Base-by-base conservation (phyloP, 1,140 invertebrate genomes). In the Papilio polyxenes region DNA sequence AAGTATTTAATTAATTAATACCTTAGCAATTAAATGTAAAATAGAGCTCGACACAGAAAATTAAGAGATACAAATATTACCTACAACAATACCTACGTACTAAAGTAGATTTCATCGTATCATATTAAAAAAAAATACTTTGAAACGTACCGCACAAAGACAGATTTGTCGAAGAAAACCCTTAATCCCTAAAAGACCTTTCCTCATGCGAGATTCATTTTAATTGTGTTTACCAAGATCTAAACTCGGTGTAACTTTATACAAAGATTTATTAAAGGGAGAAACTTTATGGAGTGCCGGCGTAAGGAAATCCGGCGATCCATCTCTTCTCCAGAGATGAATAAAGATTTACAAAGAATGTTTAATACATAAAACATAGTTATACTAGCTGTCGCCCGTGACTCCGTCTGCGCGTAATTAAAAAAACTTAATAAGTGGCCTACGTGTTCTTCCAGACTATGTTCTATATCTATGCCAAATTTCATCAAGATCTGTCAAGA, bases 141-240 rank as follows among this genome's bases (percentile, higher is more conserved):
- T 37, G 31, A 72, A 72, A 72, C 40, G 37, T 72, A 31, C 65
- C 31, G 2, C 65, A 72, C 11, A 72, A 72, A 72, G 65, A 72
- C 65, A 72, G 65, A 72, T 72, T 72, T 72, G 31, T 72, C 65
- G 65, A 72, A 37, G 65, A 72, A 72, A 72, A 37, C 65, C 31
- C 65, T 72, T 72, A 72, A 72, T 72, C 65, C 65, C 31, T 72
- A 72, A 72, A 37, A 72, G 65, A 31, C 65, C 65, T 31, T 31
- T 11, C 65, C 65, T 72, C 65, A 72, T 72, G 65, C 65, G 65
- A 72, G 65, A 72, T 72, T 37, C 65, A 72, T 72, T 72, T 72
- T 72, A 72, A 72, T 72, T 72, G 65, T 72, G 65, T 72, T 72
- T 72, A 72, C 65, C 65, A 72, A 72, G 65, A 72, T 72, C 65